phyloP scores from a whole-genome alignment of 1,140 invertebrate genomes.

The Zaprionus kolodkinae region DNA sequence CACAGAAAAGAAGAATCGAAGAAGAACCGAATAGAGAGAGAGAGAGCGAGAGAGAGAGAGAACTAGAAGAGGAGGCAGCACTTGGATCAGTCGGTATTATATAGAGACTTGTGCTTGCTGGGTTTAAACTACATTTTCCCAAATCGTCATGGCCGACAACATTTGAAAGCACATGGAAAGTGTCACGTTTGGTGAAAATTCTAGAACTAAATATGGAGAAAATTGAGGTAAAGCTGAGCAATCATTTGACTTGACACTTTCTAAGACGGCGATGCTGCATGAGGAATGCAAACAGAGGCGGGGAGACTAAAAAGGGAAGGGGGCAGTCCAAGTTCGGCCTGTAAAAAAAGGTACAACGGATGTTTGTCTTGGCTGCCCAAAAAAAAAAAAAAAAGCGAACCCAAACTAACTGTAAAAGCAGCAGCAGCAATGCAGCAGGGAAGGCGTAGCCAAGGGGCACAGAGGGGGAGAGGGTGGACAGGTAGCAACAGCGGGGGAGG shows the following conservation, averaged over 20 bases:
- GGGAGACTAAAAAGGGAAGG: too few relatives aligned
- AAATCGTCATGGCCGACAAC: conserved; percentile 58
- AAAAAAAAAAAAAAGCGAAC: conserved; percentile 50
- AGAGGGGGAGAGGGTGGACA: neutral
- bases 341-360: conserved; percentile 56
- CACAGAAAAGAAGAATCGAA: conserved; percentile 26
- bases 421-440: conserved; percentile 46
- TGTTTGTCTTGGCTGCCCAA: conserved; percentile 56
- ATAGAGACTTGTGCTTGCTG: neutral
- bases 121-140: conserved; percentile 28
- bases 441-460: neutral
- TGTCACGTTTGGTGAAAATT: conserved; percentile 69
- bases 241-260: conserved; percentile 79
- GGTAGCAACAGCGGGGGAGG: neutral
- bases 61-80: conserved; percentile 14
- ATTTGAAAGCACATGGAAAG: conserved; percentile 73
- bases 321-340: conserved; percentile 2
- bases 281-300: conserved; percentile 67
- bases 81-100: conserved; percentile 1
- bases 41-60: neutral
- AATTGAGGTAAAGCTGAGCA: conserved; percentile 72
- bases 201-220: conserved; percentile 82
- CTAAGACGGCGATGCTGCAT: conserved; percentile 49
- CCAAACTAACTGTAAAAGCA: conserved; percentile 67
- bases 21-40: neutral